Evolutionary conservation across 2,888 invertebrate genomes (phyloP), one percentile per base, ranked within the genome.

Genomic region (Sabellastarte sp.): DNA sequence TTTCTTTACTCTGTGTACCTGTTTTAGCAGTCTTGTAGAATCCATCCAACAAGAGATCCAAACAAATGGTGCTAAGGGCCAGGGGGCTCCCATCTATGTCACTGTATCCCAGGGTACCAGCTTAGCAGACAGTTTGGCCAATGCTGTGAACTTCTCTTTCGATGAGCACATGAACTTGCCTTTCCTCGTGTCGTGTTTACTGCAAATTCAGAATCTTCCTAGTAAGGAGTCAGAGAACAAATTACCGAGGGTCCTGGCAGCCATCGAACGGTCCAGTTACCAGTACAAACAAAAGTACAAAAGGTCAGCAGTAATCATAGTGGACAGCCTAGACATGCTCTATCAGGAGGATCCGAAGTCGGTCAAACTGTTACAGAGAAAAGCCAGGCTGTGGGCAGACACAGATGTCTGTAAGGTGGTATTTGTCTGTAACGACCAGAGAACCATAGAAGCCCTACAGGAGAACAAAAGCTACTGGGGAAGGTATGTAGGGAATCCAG

Each of bases 381-480:
- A 73, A 57, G 73, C 73, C 20, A 73, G 71, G 50, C 56, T 73
- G n/a, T 73, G 72, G 73, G 67, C 72, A 3, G 72, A 73, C 59
- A 58, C 69, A 50, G 71, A 73, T 57, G 66, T 70, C 3, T 68
- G 58, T 32, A 73, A 72, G 57, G 50, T 73, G 24, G 57, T 72
- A 1, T 70, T 72, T 56, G 64, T 72, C 31, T 63, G 61, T 52
- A 66, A 68, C 53, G 68, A 66, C 50, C 69, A 68, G 57, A 31
- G 52, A 10, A 63, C 62, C 1, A 66, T 60, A n/a, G 28, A 50
- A n/a, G 29, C 57, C 3, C 32, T 72, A 55, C 66, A 68, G 60
- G 50, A 59, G 29, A 55, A 63, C 51, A 29, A 61, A 26, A 66
- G 68, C 57, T 50, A 28, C 29, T 72, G 71, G 72, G n/a, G n/a